These are phyloP conservation scores for Paracyprichromis sp. DNA, from an alignment of 2,113 vertebrate species.

Conservation along the genomic window DNA sequence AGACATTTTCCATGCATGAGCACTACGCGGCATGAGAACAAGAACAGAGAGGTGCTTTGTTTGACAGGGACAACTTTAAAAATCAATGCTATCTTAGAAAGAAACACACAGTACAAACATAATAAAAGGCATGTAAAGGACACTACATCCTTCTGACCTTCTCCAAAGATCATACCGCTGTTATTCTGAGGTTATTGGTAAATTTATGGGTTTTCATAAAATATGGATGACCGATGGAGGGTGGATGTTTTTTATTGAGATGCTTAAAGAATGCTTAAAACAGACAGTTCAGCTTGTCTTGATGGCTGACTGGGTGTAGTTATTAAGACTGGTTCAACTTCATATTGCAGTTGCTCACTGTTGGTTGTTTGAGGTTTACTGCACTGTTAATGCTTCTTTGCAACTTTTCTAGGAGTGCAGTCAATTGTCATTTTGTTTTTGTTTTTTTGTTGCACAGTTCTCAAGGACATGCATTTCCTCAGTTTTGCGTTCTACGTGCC, in stretches of 20 bases:
- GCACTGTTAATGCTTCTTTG: not conserved
- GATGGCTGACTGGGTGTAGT: not conserved
- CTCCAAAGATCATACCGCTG: not conserved
- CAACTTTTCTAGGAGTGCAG: not conserved
- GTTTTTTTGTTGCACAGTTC: not conserved
- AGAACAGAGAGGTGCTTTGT: not conserved
- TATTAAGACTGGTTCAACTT: not conserved
- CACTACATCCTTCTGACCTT: not conserved
- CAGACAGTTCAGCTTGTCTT: not conserved
- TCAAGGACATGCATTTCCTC: fast-evolving
- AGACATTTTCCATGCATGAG: not conserved
- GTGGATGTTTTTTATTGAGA: not conserved
- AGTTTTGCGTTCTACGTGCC: not conserved
- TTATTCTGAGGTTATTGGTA: not conserved
- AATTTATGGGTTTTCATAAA: not conserved
- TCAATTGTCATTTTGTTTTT: not conserved
- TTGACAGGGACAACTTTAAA: not conserved
- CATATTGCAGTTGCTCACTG: not conserved
- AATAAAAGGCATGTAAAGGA: not conserved
- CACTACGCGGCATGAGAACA: fast-evolving
- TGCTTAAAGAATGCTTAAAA: not conserved
- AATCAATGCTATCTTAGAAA: not conserved
- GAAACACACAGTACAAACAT: not conserved
- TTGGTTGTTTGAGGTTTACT: not conserved
- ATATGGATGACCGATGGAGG: not conserved